Base-by-base conservation (phyloP, 2,888 invertebrate genomes). In the Philereme vetulata region DNA sequence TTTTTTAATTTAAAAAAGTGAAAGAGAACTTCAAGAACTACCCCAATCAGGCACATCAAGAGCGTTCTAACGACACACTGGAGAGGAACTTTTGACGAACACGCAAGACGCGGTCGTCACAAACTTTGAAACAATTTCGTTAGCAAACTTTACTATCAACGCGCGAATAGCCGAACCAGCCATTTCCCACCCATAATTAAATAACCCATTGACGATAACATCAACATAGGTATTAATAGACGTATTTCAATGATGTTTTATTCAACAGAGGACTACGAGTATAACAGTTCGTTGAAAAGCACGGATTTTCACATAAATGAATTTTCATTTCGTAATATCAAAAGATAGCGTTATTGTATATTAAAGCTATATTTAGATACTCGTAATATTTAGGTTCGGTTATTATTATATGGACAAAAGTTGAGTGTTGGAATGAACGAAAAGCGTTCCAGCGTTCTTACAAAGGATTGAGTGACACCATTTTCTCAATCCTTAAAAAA, bases 21-120 rank as follows among this genome's bases (percentile, higher is more conserved):
- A 62, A 79, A 78, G 80, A 71, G 70, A 72, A 65, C 75, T 76
- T 81, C 82, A 84, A 86, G 86, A 88, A 83, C 80, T 81, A 86
- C 1, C 21, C 21, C 21, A 21, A 86, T 89, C 82, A 85, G 77
- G 70, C 72, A 74, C 74, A 69, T 78, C 82, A 84, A 82, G 78
- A 78, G 77, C 71, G 66, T 71, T 72, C 78, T 82, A 82, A 85
- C 82, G 82, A 83, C 71, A 75, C 71, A 72, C 72, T 66, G 70
- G 44, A n/a, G 74, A 72, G 67, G 80, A 82, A 74, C 83, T 84
- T 85, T 82, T 81, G 84, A 81, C 81, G 84, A 84, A 82, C 81
- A 82, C 72, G 75, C 76, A 70, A 76, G 76, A 66, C 74, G 70
- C 71, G 72, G 72, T 62, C 66, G 59, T 62, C 55, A 65, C 59